Base-by-base conservation (phyloP, 2,797 vertebrate genomes). In the Schizopygopsis malacanthus region DNA sequence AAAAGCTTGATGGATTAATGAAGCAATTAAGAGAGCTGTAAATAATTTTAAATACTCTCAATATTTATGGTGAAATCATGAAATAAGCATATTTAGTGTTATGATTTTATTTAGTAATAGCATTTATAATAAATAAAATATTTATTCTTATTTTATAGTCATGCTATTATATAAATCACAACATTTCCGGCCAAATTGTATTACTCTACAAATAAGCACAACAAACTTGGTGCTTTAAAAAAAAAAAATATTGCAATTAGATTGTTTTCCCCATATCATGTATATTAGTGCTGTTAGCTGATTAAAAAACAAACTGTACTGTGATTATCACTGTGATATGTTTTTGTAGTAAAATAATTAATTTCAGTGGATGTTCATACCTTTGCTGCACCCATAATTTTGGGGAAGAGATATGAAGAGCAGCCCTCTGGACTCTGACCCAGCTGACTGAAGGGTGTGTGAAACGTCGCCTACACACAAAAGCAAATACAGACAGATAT, bases 391-490 rank as follows among this genome's bases (percentile, higher is more conserved):
- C 98, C 97, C 98, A 99, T 98, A 0, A 98, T 94, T 91, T 94
- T 98, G 63, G 98, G 98, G 88, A 98, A 99, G 18, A 94, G 95
- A 86, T 98, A 99, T 43, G 98, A 97, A 18, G 98, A 97, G 87
- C 98, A 99, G 0, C 97, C 98, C 84, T 99, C 98, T 0, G 97
- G 94, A 87, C 93, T 97, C 91, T 96, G 97, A 16, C 97, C 97
- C 61, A 99, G 94, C 45, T 95, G 94, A 87, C 91, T 97, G 92
- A 99, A 99, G 0, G 98, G 98, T 0, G 94, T 96, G 56, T 98
- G 97, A 93, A 99, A 98, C 0, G 97, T 97, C 10, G 98, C 98
- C 98, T 98, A 28, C n/a, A 69, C 50, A 43, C 73, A 25, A 72
- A 10, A 83, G 2, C 54, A 54, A 70, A 73, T 37, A 39, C 5